Evolutionary conservation across 2,888 invertebrate species (phyloP), one percentile per base, ranked within the genome.

Genomic region (Hemistola chrysoprasaria): DNA sequence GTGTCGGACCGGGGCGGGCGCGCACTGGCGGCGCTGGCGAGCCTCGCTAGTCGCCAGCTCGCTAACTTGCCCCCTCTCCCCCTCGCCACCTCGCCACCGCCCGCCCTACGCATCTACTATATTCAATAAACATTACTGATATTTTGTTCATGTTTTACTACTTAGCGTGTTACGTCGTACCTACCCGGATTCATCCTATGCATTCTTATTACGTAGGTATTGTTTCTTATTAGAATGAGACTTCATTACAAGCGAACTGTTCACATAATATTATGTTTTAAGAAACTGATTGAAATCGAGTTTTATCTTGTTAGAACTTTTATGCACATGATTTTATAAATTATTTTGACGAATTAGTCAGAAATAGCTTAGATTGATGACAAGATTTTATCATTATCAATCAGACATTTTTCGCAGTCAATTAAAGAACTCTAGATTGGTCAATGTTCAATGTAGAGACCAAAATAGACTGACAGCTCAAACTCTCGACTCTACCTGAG

Each of bases 1-100:
- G 87, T 88, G 87, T 87, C 84, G 87, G 84, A 78, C 82, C 85
- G 55, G 85, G 83, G 73, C 77, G 78, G 87, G 82, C 87, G 88
- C 80, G 87, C 86, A 87, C 87, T 87, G 85, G 52, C 60, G 75
- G 68, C 59, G 65, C 16, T 16, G 65, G 64, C 65, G 67, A 62
- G 54, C 56, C 54, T 53, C 16, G 16, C 16, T 16, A 16, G 16
- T 16, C 16, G 16, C 16, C 4, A 16, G 16, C 16, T 16, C 16
- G 16, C 16, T 16, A 16, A 4, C 3, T 16, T 4, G 16, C 47
- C 45, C 60, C 56, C 64, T 54, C 54, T 62, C 61, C 62, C 56
- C 64, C 65, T 60, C 56, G 46, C 63, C 64, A 54, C 64, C 51
- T 60, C 68, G 60, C 56, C 60, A 41, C 60, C 66, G 65, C 68